phyloP scores from a whole-genome alignment of 2,797 vertebrate genomes.

The Lindbergichthys nudifrons region DNA sequence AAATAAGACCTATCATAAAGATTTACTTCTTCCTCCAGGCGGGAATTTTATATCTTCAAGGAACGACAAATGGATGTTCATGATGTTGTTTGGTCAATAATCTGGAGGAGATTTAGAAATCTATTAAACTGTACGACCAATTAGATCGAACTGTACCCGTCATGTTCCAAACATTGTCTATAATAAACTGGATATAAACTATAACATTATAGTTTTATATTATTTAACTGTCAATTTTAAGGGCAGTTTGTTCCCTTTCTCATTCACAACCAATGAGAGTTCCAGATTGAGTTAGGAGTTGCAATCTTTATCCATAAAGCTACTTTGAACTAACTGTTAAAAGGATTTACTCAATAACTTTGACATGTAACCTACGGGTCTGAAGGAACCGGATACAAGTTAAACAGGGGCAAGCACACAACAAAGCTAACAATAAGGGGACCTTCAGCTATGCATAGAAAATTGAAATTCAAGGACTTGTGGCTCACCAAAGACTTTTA shows the following conservation, averaged over 20 bases:
- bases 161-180: too few species aligned
- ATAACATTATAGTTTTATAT: background rate
- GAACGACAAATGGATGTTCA: constrained; percentile 28
- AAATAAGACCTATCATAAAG: constrained; percentile 49
- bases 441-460: too few species aligned
- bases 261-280: background rate
- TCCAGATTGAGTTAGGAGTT: background rate
- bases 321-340: too few species aligned
- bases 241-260: background rate
- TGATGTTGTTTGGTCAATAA: constrained; percentile 12
- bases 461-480: too few species aligned
- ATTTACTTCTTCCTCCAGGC: constrained; percentile 30
- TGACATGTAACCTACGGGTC: too few species aligned
- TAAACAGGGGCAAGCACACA: too few species aligned
- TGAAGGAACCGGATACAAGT: too few species aligned
- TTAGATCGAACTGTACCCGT: background rate
- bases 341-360: too few species aligned
- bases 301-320: too few species aligned
- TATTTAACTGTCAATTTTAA: background rate
- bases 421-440: too few species aligned
- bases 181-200: background rate
- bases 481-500: too few species aligned
- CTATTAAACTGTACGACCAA: background rate
- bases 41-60: constrained; percentile 31
- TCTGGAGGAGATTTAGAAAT: background rate